Conservation (phyloP, 2,797 vertebrate species). For the Discoglossus pictus region DNA sequence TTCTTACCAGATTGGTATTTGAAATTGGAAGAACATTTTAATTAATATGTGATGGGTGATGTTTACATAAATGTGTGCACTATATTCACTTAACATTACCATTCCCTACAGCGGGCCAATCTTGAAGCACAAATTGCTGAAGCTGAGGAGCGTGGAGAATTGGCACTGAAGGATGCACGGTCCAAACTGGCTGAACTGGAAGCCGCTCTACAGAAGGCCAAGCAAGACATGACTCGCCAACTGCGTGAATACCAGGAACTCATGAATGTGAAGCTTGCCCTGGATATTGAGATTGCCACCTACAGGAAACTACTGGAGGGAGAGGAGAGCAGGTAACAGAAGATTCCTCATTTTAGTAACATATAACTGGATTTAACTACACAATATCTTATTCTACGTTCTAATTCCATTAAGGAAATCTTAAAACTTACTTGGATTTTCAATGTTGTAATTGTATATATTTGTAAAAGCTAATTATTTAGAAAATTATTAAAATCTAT, state of each 20-base stretch:
- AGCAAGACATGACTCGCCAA: conserved; percentile 73
- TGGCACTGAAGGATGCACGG: conserved; percentile 63
- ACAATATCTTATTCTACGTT: too few relatives aligned
- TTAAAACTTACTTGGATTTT: too few relatives aligned
- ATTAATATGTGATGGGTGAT: too few relatives aligned
- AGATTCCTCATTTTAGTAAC: too few relatives aligned
- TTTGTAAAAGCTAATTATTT: too few relatives aligned
- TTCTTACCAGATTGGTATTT: too few relatives aligned
- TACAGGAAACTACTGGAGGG: conserved; percentile 86
- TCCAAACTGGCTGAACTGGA: conserved; percentile 69
- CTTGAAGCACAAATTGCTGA: conserved; percentile 69
- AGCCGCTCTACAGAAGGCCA: conserved; percentile 68
- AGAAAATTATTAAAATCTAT: too few relatives aligned
- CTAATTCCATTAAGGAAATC: too few relatives aligned
- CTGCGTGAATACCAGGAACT: conserved; percentile 76
- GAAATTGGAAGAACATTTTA: too few relatives aligned
- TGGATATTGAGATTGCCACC: conserved; percentile 82
- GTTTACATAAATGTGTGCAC: conserved; percentile 5
- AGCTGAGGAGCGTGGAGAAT: conserved; percentile 57
- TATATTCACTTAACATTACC: conserved; percentile 54
- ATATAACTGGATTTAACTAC: too few relatives aligned
- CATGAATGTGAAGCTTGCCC: conserved; percentile 74
- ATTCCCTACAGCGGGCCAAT: conserved; percentile 61
- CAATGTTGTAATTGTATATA: too few relatives aligned
- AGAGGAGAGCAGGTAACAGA: conserved; percentile 69